Percentiles rank a stretch among this genome's conserved stretches.
These are phyloP conservation scores for Litocranius walleri DNA, from an alignment of 2,113 vertebrate genomes.

Conservation along the genomic window DNA sequence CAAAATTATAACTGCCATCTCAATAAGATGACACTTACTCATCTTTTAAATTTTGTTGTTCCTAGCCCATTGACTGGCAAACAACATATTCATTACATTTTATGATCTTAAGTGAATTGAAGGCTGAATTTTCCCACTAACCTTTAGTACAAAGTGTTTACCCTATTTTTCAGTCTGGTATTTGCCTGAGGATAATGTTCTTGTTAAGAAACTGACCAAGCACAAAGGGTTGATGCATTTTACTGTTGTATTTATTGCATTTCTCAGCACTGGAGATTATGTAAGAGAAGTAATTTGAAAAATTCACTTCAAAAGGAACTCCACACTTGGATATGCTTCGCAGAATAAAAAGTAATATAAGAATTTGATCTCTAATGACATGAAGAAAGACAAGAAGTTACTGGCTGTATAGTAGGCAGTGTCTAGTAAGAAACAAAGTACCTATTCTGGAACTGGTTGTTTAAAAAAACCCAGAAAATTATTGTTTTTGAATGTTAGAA, in stretches of 20 bases:
- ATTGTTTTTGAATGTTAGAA: not conserved
- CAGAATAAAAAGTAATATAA: constrained; percentile 1
- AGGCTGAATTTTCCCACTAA: constrained; percentile 44
- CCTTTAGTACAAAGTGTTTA: constrained; percentile 37
- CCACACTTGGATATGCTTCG: not conserved
- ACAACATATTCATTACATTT: not conserved
- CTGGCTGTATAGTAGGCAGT: not conserved
- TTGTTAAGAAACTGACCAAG: constrained; percentile 57
- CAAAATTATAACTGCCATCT: not conserved
- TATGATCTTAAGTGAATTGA: constrained; percentile 13
- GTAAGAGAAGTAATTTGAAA: constrained; percentile 44
- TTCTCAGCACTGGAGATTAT: constrained; percentile 53
- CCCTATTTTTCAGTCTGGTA: constrained; percentile 9
- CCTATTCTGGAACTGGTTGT: not conserved
- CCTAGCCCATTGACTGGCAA: not conserved
- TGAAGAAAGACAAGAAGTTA: not conserved
- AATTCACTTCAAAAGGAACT: constrained; percentile 29
- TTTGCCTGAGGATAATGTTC: constrained; percentile 52
- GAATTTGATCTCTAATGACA: not conserved
- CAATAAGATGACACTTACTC: not conserved
- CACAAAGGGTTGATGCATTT: constrained; percentile 30
- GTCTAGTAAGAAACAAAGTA: not conserved
- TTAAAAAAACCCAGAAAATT: not conserved
- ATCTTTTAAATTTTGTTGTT: constrained; percentile 5
- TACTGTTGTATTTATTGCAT: constrained; percentile 45